A percentile compares a stretch with the other conserved stretches of the same genome.
Conservation (phyloP, 2,797 vertebrate genomes). For the Lepidocolaptes lacrymiger region DNA sequence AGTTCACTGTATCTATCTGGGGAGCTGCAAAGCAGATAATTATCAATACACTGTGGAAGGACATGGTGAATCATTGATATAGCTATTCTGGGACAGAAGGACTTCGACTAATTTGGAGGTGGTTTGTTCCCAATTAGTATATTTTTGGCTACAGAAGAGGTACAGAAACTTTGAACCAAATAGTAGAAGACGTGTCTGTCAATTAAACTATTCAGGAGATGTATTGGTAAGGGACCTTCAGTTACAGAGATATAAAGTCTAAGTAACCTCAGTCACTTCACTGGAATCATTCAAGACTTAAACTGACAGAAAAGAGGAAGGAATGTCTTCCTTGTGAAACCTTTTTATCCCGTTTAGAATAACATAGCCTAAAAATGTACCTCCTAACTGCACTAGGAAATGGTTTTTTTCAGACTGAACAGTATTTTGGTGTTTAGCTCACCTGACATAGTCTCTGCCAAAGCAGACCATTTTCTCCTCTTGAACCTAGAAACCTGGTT, state of each 20-base stretch:
- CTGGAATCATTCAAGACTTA: slow-evolving; percentile 10
- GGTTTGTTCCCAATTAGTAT: slow-evolving; percentile 16
- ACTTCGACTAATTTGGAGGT: background rate
- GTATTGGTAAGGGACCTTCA: background rate
- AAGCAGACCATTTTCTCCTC: background rate
- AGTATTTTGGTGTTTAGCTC: background rate
- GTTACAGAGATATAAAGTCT: background rate
- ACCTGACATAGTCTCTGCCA: background rate
- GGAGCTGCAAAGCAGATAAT: background rate
- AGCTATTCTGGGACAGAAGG: background rate
- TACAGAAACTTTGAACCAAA: slow-evolving; percentile 31
- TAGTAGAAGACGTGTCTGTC: background rate
- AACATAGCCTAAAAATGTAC: background rate
- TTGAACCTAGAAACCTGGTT: background rate
- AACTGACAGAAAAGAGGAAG: slow-evolving; percentile 4
- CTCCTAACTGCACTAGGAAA: background rate
- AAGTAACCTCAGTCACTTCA: slow-evolving; percentile 32
- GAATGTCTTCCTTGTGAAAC: background rate
- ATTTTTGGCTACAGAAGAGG: background rate
- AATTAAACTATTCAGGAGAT: background rate
- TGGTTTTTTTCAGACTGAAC: background rate
- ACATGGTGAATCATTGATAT: background rate
- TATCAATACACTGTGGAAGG: background rate
- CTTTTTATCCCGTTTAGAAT: background rate
- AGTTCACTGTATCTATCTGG: background rate